Conservation (phyloP, 2,797 vertebrate species). For the Adelosebastes latens region DNA sequence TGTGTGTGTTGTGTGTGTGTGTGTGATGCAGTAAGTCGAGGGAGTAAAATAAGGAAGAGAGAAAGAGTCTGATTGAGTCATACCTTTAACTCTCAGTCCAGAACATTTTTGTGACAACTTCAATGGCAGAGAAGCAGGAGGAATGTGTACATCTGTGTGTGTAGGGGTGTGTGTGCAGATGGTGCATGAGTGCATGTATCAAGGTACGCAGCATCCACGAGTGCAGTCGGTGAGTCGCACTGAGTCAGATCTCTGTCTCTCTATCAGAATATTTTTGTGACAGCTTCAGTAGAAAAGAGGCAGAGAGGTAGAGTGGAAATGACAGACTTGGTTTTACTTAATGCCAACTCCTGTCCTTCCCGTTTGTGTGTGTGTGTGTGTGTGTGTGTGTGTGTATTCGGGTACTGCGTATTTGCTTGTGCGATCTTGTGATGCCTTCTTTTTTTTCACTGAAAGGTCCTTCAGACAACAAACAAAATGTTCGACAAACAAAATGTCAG, state of each 20-base stretch:
- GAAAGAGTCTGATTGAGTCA: slow-evolving; percentile 58
- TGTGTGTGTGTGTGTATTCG: background rate
- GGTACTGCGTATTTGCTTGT: background rate
- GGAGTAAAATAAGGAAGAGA: slow-evolving; percentile 23
- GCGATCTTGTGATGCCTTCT: background rate
- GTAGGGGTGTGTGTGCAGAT: slow-evolving; percentile 1
- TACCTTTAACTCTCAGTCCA: slow-evolving; percentile 38
- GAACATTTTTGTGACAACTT: slow-evolving; percentile 72
- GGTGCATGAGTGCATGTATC: slow-evolving; percentile 13
- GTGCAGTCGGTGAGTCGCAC: slow-evolving; percentile 50
- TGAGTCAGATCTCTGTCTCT: slow-evolving; percentile 61
- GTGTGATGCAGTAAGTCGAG: background rate
- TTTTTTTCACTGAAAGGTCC: slow-evolving; percentile 19
- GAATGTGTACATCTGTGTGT: slow-evolving; percentile 9
- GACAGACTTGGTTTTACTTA: slow-evolving; percentile 56
- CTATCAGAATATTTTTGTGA: slow-evolving; percentile 62
- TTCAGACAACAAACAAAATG: slow-evolving; percentile 32
- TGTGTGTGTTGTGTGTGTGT: background rate
- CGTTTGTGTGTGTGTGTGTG: background rate
- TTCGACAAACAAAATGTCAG: slow-evolving; percentile 18
- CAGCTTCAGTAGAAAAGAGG: slow-evolving; percentile 49
- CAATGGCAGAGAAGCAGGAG: slow-evolving; percentile 4
- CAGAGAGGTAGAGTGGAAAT: slow-evolving; percentile 38
- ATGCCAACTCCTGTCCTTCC: slow-evolving; percentile 30
- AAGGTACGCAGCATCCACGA: slow-evolving; percentile 19